Evolutionary conservation across 2,888 invertebrate genomes (phyloP), one percentile per base, ranked within the genome.

Genomic region (Drosophila trichaetosa): DNA sequence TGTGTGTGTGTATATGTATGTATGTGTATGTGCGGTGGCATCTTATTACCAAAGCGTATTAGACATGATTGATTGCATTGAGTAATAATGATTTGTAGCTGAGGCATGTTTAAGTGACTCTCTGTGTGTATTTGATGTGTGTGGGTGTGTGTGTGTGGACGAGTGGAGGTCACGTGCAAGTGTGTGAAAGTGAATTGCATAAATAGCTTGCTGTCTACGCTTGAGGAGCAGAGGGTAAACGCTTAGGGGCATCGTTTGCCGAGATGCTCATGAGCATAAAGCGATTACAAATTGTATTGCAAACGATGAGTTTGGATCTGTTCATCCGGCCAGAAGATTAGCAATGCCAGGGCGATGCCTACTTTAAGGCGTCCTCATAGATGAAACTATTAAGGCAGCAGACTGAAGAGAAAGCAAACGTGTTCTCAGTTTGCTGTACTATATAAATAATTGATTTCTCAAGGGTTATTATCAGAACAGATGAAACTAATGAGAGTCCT

Each of bases 1-100:
- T 59, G 49, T 49, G 57, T 69, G 61, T 67, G 78, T 73, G 53
- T 74, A 72, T 29, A 13, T 52, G 33, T 56, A n/a, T 68, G 63
- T 42, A 38, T 48, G 65, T 60, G 62, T 60, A 59, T 73, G 60
- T 76, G 79, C 57, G 80, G 58, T 64, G 89, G 90, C 85, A 89
- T 85, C 85, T 85, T 89, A 85, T 85, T 85, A 89, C 89, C 87
- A 89, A 85, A 86, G 90, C 90, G 87, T 86, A 87, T 87, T 87
- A 87, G 84, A 64, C 87, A 90, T 90, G 90, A 87, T 87, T 90
- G 87, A 87, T 87, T 87, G 90, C 87, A 88, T 86, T 88, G 87
- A 88, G 89, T 83, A 90, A 84, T 80, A 83, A 87, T 88, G 90
- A 90, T 88, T 87, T 84, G 89, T 69, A 80, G 78, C 78, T 59